These are phyloP conservation scores for Aplodontia rufa DNA, from an alignment of 2,113 vertebrate genomes.

Conservation along the genomic window DNA sequence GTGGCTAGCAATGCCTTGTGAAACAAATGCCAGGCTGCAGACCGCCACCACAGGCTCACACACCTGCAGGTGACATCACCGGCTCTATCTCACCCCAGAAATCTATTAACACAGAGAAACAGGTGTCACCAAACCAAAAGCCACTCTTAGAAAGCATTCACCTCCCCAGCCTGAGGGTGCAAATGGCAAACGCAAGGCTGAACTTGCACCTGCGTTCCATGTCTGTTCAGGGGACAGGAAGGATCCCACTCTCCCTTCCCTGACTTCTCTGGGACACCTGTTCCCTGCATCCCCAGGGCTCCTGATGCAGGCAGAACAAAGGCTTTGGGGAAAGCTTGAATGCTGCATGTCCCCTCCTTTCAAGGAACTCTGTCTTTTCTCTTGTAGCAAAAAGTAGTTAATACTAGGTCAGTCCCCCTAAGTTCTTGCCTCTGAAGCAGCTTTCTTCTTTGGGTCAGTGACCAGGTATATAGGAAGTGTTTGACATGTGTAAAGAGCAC, in stretches of 20 bases:
- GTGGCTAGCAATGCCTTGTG: conserved; percentile 69
- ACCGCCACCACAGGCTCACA: conserved; percentile 74
- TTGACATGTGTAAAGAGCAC: neutral
- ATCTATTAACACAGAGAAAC: conserved; percentile 75
- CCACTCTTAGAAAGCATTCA: conserved; percentile 74
- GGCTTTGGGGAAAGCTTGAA: neutral
- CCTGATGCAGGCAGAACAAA: conserved; percentile 5
- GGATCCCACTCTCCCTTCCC: fast-evolving
- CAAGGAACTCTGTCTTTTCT: neutral
- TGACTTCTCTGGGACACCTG: conserved; percentile 25
- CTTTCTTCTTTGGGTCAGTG: neutral
- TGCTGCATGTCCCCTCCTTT: neutral
- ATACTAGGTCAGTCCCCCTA: neutral
- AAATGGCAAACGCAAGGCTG: conserved; percentile 13
- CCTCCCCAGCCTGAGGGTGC: conserved; percentile 33
- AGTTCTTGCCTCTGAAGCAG: neutral
- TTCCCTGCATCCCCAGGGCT: neutral
- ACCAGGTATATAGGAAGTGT: neutral
- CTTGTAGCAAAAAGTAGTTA: neutral
- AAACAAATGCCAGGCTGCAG: conserved; percentile 69
- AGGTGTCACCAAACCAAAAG: conserved; percentile 61
- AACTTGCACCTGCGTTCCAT: neutral
- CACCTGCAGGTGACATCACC: conserved; percentile 80
- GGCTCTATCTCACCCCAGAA: conserved; percentile 60
- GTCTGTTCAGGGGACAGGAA: neutral